These are phyloP conservation scores for Drosophila pseudotalamancana DNA, from an alignment of 2,888 invertebrate species.

Conservation along the genomic window DNA sequence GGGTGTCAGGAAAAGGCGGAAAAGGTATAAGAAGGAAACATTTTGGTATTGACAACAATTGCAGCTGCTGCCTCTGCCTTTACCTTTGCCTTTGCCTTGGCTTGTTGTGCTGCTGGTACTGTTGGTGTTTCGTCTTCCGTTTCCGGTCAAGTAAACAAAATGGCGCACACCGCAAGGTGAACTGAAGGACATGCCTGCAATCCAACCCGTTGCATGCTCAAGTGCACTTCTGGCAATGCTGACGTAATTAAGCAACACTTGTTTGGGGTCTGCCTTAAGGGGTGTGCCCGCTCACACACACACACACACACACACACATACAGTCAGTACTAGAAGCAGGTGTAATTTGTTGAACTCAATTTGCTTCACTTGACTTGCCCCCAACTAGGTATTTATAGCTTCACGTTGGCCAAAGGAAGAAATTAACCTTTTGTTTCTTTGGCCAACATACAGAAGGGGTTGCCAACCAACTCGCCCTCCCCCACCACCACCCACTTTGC, in stretches of 20 bases:
- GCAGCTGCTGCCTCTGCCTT: constrained; percentile 11
- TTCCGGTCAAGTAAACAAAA: constrained; percentile 65
- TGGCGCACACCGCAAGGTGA: constrained; percentile 51
- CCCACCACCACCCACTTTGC: neutral
- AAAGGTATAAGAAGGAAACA: constrained; percentile 14
- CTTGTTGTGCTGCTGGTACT: constrained; percentile 12
- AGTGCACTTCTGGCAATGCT: constrained; percentile 67
- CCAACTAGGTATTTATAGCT: constrained; percentile 47
- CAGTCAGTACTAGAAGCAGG: constrained; percentile 47
- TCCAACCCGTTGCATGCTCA: constrained; percentile 57
- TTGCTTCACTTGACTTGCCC: constrained; percentile 58
- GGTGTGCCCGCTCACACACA: constrained; percentile 27
- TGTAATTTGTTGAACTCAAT: constrained; percentile 76
- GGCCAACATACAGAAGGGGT: constrained; percentile 18
- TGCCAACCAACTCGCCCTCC: neutral
- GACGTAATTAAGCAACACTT: constrained; percentile 77
- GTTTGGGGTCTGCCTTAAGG: constrained; percentile 36
- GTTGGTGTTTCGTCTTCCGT: constrained; percentile 50
- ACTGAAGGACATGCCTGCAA: constrained; percentile 52
- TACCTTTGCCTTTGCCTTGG: no score
- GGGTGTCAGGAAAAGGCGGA: constrained; percentile 19
- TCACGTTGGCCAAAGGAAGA: constrained; percentile 39
- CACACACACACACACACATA: constrained; percentile 22
- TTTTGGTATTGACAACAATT: constrained; percentile 33
- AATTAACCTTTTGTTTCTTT: constrained; percentile 34